Conservation (phyloP, 2,888 invertebrate species). For the Drosophila stalkeri region DNA sequence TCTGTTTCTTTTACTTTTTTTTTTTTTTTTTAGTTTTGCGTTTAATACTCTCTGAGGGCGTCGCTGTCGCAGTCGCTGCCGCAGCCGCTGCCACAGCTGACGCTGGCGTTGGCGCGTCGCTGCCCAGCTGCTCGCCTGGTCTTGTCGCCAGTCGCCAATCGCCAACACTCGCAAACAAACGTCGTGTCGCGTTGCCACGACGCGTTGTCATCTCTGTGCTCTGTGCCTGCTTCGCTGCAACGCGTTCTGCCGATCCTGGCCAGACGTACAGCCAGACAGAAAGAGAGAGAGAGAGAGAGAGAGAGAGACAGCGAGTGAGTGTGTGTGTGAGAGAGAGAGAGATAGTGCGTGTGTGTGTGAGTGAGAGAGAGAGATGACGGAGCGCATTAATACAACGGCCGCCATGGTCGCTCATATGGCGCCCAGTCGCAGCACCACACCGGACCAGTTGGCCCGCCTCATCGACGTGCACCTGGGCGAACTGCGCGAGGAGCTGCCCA, state of each 20-base stretch:
- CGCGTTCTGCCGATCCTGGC: conserved; percentile 25
- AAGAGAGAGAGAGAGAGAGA: neutral
- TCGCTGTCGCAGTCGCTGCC: conserved; percentile 29
- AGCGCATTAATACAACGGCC: conserved; percentile 58
- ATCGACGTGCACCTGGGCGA: conserved; percentile 82
- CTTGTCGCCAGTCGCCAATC: conserved; percentile 52
- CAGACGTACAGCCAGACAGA: neutral
- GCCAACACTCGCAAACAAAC: conserved; percentile 58
- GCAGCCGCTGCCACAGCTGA: conserved; percentile 29
- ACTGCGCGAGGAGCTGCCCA: conserved; percentile 78
- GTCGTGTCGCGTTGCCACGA: conserved; percentile 50
- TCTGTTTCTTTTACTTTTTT: conserved; percentile 1
- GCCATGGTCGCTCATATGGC: conserved; percentile 75
- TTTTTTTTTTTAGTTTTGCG: conserved; percentile 61
- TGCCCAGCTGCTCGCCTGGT: conserved; percentile 41
- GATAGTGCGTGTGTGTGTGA: neutral
- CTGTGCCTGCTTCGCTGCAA: conserved; percentile 15
- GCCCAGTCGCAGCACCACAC: conserved; percentile 68
- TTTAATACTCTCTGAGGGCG: conserved; percentile 78
- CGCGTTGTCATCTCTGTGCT: conserved; percentile 22
- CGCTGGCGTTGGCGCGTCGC: conserved; percentile 58
- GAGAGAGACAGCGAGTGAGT: neutral
- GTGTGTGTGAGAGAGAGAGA: conserved; percentile 1
- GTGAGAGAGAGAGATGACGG: neutral
- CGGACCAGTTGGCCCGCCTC: conserved; percentile 81